Base-by-base conservation (phyloP, 2,888 invertebrate genomes). In the Papilio gigon region DNA sequence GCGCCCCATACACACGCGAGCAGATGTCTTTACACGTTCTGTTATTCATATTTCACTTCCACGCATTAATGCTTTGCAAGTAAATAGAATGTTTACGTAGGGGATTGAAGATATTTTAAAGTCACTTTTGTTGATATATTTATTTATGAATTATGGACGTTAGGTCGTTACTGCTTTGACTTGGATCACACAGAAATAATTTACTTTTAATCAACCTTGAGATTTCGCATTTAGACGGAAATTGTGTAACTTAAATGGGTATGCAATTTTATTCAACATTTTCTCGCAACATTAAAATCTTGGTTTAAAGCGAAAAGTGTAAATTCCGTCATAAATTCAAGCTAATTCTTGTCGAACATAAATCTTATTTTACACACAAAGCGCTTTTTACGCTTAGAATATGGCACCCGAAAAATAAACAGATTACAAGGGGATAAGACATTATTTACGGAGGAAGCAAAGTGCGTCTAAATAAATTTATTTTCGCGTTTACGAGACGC, bases 11-110 rank as follows among this genome's bases (percentile, higher is more conserved):
- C 58, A 35, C 83, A 79, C 78, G 80, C 79, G 82, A 84, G 83
- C 86, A 89, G 84, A 89, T 87, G 89, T 87, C 85, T 87, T 85
- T 83, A 82, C 83, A 77, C 79, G 83, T 89, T 88, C 85, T 86
- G 84, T 88, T 88, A 89, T 90, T 89, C 87, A 88, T 89, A 88
- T 88, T 88, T 87, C 81, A 81, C 83, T 80, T 78, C 77, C 78
- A 79, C 78, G 78, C 80, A 80, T 83, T 82, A 81, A 80, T 80
- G 82, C 84, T 79, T 72, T 76, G 25, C 33, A 62, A 73, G 71
- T 70, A 73, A 72, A 72, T 70, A 70, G 68, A 67, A 70, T 69
- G 69, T 66, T 22, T 9, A 61, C 53, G 53, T 47, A 37, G 63
- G 59, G 44, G 44, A 14, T 59, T 9, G 47, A 8, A 59, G n/a